Evolutionary conservation across 1,140 invertebrate genomes (phyloP), one percentile per base, ranked within the genome.

Genomic region (Adelges cooleyi): DNA sequence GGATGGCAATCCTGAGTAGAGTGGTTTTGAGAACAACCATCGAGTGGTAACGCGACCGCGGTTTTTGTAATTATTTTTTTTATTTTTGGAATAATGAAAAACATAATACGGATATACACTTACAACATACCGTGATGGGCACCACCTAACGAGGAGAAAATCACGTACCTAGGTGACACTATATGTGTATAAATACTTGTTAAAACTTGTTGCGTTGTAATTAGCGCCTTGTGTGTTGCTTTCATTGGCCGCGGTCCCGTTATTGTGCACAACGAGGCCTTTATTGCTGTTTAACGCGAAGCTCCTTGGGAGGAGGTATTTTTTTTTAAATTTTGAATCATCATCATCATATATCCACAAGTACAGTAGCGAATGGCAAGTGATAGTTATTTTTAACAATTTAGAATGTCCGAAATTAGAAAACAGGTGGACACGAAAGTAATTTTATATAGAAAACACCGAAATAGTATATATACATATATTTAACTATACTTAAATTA

Each of bases 161-260:
- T 36, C 36, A 42, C 10, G 17, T 40, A 38, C 5, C 40, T 38
- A 38, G 40, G 40, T 44, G 15, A 38, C 18, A 53, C 18, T 27
- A 4, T 56, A 9, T n/a, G n/a, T n/a, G n/a, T n/a, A n/a, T n/a
- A n/a, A 42, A 15, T 42, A 23, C 40, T 59, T 59, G 40, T 13
- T 2, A 59, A 29, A 62, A 62, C 56, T 62, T 62, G 56, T 62
- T 62, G 42, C 56, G 25, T 11, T 23, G 46, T 62, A 62, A 62
- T 62, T 62, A 62, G 44, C 42, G 29, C 22, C 6, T n/a, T 29
- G 44, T 40, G 56, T 20, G 8, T 46, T 4, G 42, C 10, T 9
- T 62, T 48, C 42, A 15, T 48, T 48, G 22, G 20, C 29, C 25
- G 13, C n/a, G 20, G 36, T 13, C 36, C 36, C 36, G 36, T 38